Percentiles rank a stretch among this genome's conserved stretches.
Conservation (phyloP, 1,140 invertebrate species). For the Orchestia grillus region DNA sequence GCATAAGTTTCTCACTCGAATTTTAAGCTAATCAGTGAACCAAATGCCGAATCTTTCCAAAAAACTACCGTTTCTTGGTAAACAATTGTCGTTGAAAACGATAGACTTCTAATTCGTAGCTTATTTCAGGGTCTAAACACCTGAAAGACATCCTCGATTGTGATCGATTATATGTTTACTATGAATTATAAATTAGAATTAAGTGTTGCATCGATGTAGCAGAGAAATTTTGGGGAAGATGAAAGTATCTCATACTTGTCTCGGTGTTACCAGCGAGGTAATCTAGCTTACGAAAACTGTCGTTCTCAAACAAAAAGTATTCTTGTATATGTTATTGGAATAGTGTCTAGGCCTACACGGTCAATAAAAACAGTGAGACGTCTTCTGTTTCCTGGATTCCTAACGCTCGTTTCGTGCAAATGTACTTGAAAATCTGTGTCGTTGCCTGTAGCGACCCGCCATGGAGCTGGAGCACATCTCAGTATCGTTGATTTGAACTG, state of each 20-base stretch:
- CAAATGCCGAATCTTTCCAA: not conserved
- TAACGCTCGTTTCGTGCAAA: not conserved
- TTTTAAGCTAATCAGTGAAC: constrained; percentile 30
- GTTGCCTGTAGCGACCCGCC: not conserved
- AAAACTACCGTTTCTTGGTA: not conserved
- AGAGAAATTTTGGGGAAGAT: not conserved
- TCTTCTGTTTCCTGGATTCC: not conserved
- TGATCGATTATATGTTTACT: not conserved
- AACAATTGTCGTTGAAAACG: not conserved
- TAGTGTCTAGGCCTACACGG: not conserved
- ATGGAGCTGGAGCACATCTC: not conserved
- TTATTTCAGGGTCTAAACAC: too few species aligned
- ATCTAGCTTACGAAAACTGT: not conserved
- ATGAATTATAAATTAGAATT: not conserved
- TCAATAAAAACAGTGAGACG: not conserved
- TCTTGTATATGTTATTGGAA: not conserved
- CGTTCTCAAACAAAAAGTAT: not conserved
- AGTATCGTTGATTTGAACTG: not conserved
- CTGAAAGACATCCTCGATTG: too few species aligned
- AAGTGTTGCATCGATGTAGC: not conserved
- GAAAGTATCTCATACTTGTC: not conserved
- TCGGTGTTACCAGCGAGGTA: not conserved
- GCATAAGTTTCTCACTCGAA: not conserved
- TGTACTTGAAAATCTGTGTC: not conserved
- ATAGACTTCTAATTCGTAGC: not conserved